Evolutionary conservation across 2,888 invertebrate genomes (phyloP).

Genomic region (Drosophila prolongata): DNA sequence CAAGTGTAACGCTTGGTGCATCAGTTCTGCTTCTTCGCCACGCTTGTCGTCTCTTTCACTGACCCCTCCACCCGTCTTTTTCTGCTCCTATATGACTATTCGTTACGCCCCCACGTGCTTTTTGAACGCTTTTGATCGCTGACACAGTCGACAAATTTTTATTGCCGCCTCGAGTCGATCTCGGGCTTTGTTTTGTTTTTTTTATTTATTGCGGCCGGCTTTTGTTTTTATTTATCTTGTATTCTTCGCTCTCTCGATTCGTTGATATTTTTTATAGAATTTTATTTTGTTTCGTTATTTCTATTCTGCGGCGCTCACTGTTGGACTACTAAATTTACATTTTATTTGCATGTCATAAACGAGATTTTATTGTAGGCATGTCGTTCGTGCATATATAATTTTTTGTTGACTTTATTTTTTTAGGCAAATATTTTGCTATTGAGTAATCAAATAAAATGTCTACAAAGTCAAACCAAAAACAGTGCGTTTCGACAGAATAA

Average conservation of each 20-base stretch:
- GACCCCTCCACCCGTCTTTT: conserved; percentile 1
- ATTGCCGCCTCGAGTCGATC: conserved; percentile 52
- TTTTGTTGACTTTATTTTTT: conserved; percentile 11
- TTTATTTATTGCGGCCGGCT: conserved; percentile 69
- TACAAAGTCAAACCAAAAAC: conserved; percentile 26
- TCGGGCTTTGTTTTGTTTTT: conserved; percentile 59
- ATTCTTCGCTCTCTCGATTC: conserved; percentile 31
- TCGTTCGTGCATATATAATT: conserved; percentile 23
- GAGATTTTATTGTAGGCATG: conserved; percentile 47
- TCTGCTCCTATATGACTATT: conserved; percentile 20
- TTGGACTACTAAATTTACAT: conserved; percentile 66
- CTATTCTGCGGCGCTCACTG: conserved; percentile 41
- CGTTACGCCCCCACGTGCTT: conserved; percentile 61
- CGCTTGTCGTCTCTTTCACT: conserved; percentile 10
- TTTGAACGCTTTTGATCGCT: conserved; percentile 32
- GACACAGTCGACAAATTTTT: conserved; percentile 47
- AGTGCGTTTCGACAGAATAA: conserved; percentile 1
- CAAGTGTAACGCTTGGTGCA: conserved; percentile 25
- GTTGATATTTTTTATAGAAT: conserved; percentile 17
- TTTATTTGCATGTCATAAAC: conserved; percentile 71
- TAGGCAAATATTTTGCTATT: conserved; percentile 31
- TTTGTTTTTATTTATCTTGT: conserved; percentile 43
- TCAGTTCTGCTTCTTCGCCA: conserved; percentile 29
- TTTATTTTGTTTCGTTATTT: conserved; percentile 24
- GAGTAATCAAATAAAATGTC: conserved; percentile 41